Conservation (phyloP, 2,797 vertebrate genomes). For the Brachyrhaphis roseni region DNA sequence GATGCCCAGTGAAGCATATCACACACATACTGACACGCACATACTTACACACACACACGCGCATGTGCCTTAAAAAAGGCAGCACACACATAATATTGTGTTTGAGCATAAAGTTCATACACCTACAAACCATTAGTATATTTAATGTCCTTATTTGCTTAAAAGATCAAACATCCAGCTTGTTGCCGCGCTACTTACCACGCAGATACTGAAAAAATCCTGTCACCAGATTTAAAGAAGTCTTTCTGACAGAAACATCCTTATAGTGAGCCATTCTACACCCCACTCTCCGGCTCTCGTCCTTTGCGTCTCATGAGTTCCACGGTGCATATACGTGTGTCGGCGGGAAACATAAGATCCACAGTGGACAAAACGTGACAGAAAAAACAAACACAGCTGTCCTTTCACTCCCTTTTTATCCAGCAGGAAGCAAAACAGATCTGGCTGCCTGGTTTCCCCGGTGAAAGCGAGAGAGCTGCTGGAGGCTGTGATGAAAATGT, state of each 20-base stretch:
- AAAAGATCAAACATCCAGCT: slow-evolving; percentile 37
- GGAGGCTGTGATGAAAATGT: slow-evolving; percentile 68
- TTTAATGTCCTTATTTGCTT: slow-evolving; percentile 44
- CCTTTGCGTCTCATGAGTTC: slow-evolving; percentile 72
- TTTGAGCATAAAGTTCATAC: slow-evolving; percentile 60
- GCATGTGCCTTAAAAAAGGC: slow-evolving; percentile 1
- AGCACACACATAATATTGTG: slow-evolving; percentile 41
- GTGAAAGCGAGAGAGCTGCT: slow-evolving; percentile 70
- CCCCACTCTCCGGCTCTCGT: slow-evolving; percentile 54
- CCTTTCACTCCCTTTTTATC: slow-evolving; percentile 51
- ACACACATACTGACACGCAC: slow-evolving; percentile 37
- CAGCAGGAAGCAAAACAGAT: slow-evolving; percentile 78
- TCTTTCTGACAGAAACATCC: slow-evolving; percentile 82
- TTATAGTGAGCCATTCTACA: slow-evolving; percentile 84
- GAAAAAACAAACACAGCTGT: slow-evolving; percentile 37
- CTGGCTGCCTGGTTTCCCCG: slow-evolving; percentile 69
- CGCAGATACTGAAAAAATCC: slow-evolving; percentile 86
- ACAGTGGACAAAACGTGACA: slow-evolving; percentile 60
- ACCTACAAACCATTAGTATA: slow-evolving; percentile 54
- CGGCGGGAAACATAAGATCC: slow-evolving; percentile 59
- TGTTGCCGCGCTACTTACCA: slow-evolving; percentile 83
- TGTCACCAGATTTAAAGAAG: slow-evolving; percentile 84
- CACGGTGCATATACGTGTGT: slow-evolving; percentile 41
- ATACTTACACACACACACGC: slow-evolving; percentile 29
- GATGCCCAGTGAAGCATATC: slow-evolving; percentile 73